Base-by-base conservation (phyloP, 2,797 vertebrate species). In the Lacerta agilis region DNA sequence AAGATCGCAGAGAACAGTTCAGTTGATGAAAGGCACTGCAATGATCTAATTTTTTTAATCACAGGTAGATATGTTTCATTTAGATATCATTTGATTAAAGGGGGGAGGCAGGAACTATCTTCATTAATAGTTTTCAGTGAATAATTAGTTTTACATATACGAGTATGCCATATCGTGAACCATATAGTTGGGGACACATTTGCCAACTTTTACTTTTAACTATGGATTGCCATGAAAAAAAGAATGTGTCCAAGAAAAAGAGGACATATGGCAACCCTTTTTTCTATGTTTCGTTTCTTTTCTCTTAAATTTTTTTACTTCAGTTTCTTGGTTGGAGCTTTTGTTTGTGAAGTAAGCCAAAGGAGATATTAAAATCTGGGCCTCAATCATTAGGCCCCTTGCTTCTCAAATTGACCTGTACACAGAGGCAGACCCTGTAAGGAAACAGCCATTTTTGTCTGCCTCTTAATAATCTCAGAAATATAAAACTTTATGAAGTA, bases 401-500 rank as follows among this genome's bases (percentile, higher is more conserved):
- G 11, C 55, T 79, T 77, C 83, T 90, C 78, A 76, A 72, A 73
- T 15, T 29, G 43, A 61, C 1, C 43, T 45, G 0, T 38, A 23
- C 69, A 36, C 38, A 36, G 88, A 79, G n/a, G 76, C 85, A 10
- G 76, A 17, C 17, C 88, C 81, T 66, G 69, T 75, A 83, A 49
- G 15, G 76, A n/a, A 79, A 86, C 64, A 61, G 36, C 10, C 4
- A 86, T 67, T 93, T 79, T 83, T 83, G n/a, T 20, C 77, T 78
- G 38, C 86, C 80, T 78, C 0, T 0, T 82, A 78, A 85, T 91
- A 86, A 61, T n/a, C 77, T 61, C 66, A 29, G 1, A 89, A 82
- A 88, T 80, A 79, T 29, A 89, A 89, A 94, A 93, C 49, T 93
- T 95, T 85, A 89, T 94, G 91, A 95, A 93, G 92, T 93, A 64